phyloP scores from a whole-genome alignment of 2,888 invertebrate species.

The Branchipolynoe longqiensis region DNA sequence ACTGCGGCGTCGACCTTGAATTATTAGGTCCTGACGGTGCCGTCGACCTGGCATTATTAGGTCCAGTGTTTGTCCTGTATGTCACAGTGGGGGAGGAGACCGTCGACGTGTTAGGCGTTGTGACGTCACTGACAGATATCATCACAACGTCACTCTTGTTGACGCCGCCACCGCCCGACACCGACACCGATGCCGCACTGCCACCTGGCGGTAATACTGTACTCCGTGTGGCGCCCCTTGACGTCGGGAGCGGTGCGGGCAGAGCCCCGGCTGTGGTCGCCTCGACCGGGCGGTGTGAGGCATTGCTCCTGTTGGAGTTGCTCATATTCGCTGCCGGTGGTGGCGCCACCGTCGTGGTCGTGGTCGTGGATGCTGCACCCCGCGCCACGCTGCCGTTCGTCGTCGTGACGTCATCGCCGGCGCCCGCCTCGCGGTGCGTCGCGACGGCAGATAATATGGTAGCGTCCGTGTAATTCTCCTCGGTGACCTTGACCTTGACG shows the following conservation, averaged over 20 bases:
- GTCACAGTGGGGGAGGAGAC: neutral
- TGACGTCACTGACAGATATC: neutral
- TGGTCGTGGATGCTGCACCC: neutral
- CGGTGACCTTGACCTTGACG: slow-evolving; percentile 2
- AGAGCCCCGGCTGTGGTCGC: neutral
- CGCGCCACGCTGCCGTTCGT: neutral
- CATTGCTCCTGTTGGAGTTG: neutral
- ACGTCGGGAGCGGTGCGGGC: neutral
- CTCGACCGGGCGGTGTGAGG: neutral
- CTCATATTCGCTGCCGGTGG: neutral
- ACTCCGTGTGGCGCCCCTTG: neutral
- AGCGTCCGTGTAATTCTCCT: slow-evolving; percentile 9
- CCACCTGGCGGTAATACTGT: slow-evolving; percentile 26
- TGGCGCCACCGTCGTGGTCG: neutral
- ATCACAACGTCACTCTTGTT: neutral
- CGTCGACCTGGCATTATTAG: too few species aligned
- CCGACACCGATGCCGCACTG: neutral
- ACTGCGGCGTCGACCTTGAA: too few species aligned
- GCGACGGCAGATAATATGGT: neutral
- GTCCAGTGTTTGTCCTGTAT: slow-evolving; percentile 6
- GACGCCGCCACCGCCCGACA: neutral
- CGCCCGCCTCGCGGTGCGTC: neutral
- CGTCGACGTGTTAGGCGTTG: neutral
- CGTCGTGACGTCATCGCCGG: neutral
- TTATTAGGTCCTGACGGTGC: too few species aligned